Evolutionary conservation across 2,888 invertebrate species (phyloP).

Genomic region (Tachina grossa): DNA sequence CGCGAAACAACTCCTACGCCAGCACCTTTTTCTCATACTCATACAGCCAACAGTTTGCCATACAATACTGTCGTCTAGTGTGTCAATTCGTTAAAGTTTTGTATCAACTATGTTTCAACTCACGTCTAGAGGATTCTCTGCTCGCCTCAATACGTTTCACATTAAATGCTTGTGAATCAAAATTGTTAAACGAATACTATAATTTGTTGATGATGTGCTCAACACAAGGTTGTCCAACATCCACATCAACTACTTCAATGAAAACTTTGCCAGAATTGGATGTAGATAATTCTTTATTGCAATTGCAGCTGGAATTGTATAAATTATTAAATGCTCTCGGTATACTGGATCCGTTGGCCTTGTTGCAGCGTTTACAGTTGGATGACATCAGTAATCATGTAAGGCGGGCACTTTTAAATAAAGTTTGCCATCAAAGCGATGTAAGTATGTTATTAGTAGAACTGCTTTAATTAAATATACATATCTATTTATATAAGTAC

Average conservation of each 20-base stretch:
- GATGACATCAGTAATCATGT: conserved; percentile 73
- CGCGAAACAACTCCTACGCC: not conserved
- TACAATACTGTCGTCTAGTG: conserved; percentile 78
- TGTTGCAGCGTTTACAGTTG: conserved; percentile 74
- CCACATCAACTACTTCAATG: conserved; percentile 27
- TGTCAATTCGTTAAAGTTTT: conserved; percentile 80
- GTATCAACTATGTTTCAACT: conserved; percentile 77
- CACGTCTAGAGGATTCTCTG: conserved; percentile 68
- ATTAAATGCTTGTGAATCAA: conserved; percentile 77
- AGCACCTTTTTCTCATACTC: conserved; percentile 11
- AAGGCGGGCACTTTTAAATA: conserved; percentile 76
- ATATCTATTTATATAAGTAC: not conserved
- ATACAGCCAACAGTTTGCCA: conserved; percentile 56
- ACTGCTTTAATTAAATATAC: conserved; percentile 75
- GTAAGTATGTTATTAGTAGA: conserved; percentile 79
- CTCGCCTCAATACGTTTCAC: conserved; percentile 65
- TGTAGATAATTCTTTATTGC: conserved; percentile 71
- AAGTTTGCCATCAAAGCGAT: conserved; percentile 78
- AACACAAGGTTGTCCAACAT: conserved; percentile 63
- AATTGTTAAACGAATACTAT: conserved; percentile 81
- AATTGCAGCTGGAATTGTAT: conserved; percentile 78
- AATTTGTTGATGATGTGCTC: conserved; percentile 71
- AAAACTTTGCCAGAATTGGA: conserved; percentile 50
- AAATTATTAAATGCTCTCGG: conserved; percentile 79
- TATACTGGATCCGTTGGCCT: conserved; percentile 77